Percentiles rank a stretch among this genome's conserved stretches.
phyloP scores from a whole-genome alignment of 2,797 vertebrate species.

The Sebastes iracundus region DNA sequence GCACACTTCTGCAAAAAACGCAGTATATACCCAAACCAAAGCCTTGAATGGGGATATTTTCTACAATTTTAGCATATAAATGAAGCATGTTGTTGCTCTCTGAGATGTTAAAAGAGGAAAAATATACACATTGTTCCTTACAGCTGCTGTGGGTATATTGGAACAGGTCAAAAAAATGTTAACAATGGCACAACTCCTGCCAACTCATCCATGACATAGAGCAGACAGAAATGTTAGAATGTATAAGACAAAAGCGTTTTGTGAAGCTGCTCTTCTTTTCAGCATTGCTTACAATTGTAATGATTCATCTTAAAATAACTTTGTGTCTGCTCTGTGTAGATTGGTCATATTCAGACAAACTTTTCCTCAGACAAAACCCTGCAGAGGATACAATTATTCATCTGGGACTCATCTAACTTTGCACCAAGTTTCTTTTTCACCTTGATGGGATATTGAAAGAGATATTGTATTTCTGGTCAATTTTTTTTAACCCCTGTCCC shows the following conservation, averaged over 20 bases:
- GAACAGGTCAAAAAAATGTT: no score
- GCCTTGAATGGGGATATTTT: no score
- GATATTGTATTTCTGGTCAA: constrained; percentile 35
- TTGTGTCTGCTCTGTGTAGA: background rate
- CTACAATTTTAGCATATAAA: no score
- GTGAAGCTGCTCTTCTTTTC: background rate
- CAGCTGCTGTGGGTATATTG: no score
- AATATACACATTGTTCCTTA: no score
- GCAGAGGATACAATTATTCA: background rate
- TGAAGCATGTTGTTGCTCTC: no score
- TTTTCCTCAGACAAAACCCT: background rate
- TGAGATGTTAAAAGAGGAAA: no score
- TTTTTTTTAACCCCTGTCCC: constrained; percentile 48
- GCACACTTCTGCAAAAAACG: background rate
- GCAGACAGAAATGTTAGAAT: background rate
- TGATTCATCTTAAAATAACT: background rate
- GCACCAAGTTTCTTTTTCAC: constrained; percentile 16
- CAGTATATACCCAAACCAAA: background rate
- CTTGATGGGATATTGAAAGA: constrained; percentile 26
- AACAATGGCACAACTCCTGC: no score
- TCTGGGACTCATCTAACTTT: background rate
- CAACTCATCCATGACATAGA: no score
- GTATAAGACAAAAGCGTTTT: background rate
- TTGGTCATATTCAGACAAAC: background rate
- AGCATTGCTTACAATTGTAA: background rate